These are phyloP conservation scores for Odontothrips loti DNA, from an alignment of 2,888 invertebrate species.

Conservation along the genomic window DNA sequence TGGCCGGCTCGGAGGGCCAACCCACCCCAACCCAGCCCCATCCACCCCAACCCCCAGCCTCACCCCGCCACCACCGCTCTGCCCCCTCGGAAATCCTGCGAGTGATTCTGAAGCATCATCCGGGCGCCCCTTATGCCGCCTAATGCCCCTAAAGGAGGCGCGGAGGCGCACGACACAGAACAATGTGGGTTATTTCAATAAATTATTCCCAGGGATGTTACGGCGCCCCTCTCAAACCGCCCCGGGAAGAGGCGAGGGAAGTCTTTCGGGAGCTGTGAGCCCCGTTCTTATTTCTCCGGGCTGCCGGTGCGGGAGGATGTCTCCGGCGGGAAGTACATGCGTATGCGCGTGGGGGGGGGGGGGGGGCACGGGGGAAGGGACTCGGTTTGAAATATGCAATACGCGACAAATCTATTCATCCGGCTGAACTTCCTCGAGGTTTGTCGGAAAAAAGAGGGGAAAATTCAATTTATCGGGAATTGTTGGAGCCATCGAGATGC, in stretches of 20 bases:
- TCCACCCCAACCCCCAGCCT: no score
- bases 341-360: neutral
- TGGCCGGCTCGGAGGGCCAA: no score
- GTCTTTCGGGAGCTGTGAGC: neutral
- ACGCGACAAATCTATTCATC: no score
- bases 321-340: neutral
- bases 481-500: no score
- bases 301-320: no score
- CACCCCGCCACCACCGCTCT: neutral
- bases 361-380: neutral
- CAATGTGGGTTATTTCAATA: constrained; percentile 20
- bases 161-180: neutral
- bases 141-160: neutral
- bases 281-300: neutral
- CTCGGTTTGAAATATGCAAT: neutral
- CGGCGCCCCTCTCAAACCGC: neutral
- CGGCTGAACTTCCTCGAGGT: no score
- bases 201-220: neutral
- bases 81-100: neutral
- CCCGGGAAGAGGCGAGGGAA: neutral
- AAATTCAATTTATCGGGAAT: no score
- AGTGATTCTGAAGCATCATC: neutral
- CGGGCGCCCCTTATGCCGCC: neutral
- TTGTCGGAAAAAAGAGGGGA: no score
- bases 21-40: no score